Base-by-base conservation (phyloP, 2,113 vertebrate genomes). In the Malurus melanocephalus region DNA sequence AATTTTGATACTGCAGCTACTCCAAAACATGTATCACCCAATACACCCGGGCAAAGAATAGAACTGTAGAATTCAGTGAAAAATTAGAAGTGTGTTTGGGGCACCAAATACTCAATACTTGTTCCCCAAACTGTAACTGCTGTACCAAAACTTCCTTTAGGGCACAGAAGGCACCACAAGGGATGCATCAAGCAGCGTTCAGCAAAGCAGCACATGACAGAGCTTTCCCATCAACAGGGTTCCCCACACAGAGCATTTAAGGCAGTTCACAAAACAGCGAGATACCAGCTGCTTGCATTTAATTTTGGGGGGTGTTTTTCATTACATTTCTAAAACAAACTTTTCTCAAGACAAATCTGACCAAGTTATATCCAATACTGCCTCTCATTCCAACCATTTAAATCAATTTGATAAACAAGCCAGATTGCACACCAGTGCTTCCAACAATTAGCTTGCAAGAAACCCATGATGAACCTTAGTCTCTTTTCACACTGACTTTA, bases 401-500 rank as follows among this genome's bases (percentile, higher is more conserved):
- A 90, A 92, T 65, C 15, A 11, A 56, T 64, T 83, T 52, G 23
- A 71, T 89, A 83, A 91, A 42, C 38, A 67, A 71, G 46, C 61
- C 94, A 94, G 85, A 89, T 64, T 85, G 60, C 48, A 59, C 0
- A 8, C 28, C 80, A 83, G 3, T 33, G 57, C 46, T 87, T 92
- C 68, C 76, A 89, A 75, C 65, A 80, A 91, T 64, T 56, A 80
- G 66, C 72, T 92, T 74, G 61, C 68, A 85, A 89, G 87, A 90
- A 90, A 93, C 72, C 68, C 69, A 65, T 53, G 42, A 91, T 73
- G 60, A 94, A 79, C 82, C 61, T 81, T 65, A 61, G 38, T 75
- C 32, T 81, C 61, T 92, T 87, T 94, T 93, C 90, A 84, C 80
- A 55, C 69, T 80, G 65, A 68, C 79, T 91, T 93, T 88, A 83